A percentile compares a stretch with the other conserved stretches of the same genome.
These are phyloP conservation scores for Ctenodactylus gundi DNA, from an alignment of 2,113 vertebrate species.

Conservation along the genomic window DNA sequence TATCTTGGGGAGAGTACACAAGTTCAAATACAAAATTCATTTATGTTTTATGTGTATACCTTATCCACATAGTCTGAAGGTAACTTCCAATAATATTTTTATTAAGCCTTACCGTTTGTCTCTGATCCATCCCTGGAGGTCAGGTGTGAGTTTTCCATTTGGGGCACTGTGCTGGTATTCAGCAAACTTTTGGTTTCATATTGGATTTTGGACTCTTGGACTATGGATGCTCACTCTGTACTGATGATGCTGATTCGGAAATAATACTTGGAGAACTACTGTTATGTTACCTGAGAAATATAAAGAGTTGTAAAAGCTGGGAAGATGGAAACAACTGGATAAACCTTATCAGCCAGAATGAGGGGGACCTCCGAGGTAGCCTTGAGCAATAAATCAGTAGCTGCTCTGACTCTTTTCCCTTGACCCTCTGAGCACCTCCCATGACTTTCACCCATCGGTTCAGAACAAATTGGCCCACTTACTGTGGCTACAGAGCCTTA, in stretches of 20 bases:
- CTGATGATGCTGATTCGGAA: background rate
- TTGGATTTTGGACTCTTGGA: background rate
- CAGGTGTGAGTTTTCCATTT: background rate
- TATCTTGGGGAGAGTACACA: background rate
- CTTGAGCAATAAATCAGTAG: accelerated
- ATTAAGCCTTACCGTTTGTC: background rate
- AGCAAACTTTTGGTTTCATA: background rate
- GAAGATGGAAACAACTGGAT: too few relatives aligned
- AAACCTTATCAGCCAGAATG: background rate
- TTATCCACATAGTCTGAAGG: background rate
- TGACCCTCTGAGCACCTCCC: background rate
- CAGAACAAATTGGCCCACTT: slow-evolving; percentile 14
- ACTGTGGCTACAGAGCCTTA: slow-evolving; percentile 29
- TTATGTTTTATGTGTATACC: background rate
- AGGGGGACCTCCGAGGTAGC: accelerated
- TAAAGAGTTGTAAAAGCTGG: background rate
- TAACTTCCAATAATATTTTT: background rate
- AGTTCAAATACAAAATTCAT: background rate
- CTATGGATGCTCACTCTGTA: background rate
- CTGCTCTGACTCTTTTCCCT: background rate
- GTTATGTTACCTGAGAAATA: background rate
- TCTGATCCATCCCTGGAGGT: background rate
- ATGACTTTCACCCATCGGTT: background rate
- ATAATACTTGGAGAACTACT: background rate
- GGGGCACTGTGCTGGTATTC: background rate